These are phyloP conservation scores for Andricus curvator DNA, from an alignment of 2,888 invertebrate species.

Conservation along the genomic window DNA sequence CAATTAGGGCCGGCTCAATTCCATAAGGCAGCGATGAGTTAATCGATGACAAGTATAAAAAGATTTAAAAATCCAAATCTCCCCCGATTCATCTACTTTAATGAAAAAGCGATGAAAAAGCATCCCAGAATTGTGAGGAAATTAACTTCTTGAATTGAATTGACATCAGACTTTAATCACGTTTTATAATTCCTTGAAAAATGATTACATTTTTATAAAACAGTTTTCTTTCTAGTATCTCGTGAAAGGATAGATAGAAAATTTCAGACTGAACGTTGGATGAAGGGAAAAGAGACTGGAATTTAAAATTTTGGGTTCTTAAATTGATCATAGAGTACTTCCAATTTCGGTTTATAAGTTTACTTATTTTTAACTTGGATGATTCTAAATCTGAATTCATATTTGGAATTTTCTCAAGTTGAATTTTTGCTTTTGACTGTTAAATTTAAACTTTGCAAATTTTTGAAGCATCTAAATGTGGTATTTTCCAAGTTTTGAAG, in stretches of 20 bases:
- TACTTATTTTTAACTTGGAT: too few relatives aligned
- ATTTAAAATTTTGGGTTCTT: too few relatives aligned
- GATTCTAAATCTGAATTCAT: too few relatives aligned
- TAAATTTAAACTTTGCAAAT: too few relatives aligned
- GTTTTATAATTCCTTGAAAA: neutral
- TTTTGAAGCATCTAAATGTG: too few relatives aligned
- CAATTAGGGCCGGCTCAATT: constrained; percentile 41
- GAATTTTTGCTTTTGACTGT: too few relatives aligned
- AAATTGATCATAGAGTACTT: too few relatives aligned
- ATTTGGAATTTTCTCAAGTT: neutral
- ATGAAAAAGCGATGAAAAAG: neutral
- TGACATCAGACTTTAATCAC: neutral
- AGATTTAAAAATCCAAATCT: constrained; percentile 59
- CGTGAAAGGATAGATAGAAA: too few relatives aligned
- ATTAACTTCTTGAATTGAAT: neutral
- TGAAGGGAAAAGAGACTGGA: too few relatives aligned
- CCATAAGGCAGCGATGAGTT: constrained; percentile 35
- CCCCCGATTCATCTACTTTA: constrained; percentile 29
- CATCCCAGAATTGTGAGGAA: neutral
- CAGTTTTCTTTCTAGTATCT: too few relatives aligned
- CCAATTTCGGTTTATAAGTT: too few relatives aligned
- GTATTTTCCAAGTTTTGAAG: neutral
- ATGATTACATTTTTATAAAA: neutral
- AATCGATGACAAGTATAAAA: constrained; percentile 42
- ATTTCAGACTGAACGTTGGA: too few relatives aligned